Percentiles rank a stretch among this genome's conserved stretches.
phyloP scores from a whole-genome alignment of 1,140 invertebrate species.

The Danaus melanippus region DNA sequence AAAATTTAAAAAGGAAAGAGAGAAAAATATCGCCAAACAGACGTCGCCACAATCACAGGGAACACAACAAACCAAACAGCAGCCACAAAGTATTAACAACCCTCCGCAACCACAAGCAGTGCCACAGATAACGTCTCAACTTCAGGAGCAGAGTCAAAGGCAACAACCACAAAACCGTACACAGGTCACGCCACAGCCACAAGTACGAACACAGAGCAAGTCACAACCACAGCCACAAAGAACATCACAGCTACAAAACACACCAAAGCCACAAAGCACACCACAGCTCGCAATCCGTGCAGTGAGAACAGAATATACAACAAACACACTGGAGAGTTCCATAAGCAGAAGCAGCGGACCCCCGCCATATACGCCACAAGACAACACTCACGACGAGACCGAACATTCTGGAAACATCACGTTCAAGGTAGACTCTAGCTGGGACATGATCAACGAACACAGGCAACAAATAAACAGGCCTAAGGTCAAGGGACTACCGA shows the following conservation, averaged over 20 bases:
- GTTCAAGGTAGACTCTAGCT: constrained; percentile 36
- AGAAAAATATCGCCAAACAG: constrained; percentile 22
- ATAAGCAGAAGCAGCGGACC: constrained; percentile 50
- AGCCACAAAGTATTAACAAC: too few relatives aligned
- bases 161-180: constrained; percentile 10
- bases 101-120: too few relatives aligned
- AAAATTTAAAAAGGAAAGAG: constrained; percentile 36
- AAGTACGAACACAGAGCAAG: constrained; percentile 11
- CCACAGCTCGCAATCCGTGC: constrained; percentile 9
- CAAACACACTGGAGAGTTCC: constrained; percentile 55
- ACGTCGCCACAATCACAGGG: constrained; percentile 6
- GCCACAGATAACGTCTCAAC: too few relatives aligned
- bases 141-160: too few relatives aligned
- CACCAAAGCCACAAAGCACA: constrained; percentile 10
- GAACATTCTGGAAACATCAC: constrained; percentile 37
- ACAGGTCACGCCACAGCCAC: constrained; percentile 8
- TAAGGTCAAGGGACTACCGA: constrained; percentile 3
- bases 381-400: constrained; percentile 17
- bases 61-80: constrained; percentile 1
- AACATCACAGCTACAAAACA: constrained; percentile 12
- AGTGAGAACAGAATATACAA: constrained; percentile 26
- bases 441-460: constrained; percentile 64
- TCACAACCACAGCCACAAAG: constrained; percentile 25
- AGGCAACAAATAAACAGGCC: constrained; percentile 48
- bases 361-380: constrained; percentile 40